A percentile compares a stretch with the other conserved stretches of the same genome.
phyloP scores from a whole-genome alignment of 2,888 invertebrate species.

The Agonopterix arenella region DNA sequence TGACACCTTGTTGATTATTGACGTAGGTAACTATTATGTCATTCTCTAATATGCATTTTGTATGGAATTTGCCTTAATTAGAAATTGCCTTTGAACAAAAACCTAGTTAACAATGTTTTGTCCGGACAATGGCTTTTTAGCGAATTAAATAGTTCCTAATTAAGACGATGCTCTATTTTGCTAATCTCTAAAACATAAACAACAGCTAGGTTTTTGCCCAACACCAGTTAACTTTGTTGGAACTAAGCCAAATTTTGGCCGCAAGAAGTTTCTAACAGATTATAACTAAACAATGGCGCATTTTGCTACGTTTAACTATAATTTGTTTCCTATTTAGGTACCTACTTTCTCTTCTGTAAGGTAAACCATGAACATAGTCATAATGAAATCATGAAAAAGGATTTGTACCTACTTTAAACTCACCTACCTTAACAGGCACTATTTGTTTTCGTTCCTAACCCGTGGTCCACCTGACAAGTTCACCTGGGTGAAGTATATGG shows the following conservation, averaged over 20 bases:
- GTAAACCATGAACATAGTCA: too few relatives aligned
- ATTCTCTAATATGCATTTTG: too few relatives aligned
- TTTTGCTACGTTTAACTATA: neutral
- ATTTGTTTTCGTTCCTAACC: too few relatives aligned
- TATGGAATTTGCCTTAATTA: neutral
- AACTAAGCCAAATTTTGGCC: conserved; percentile 26
- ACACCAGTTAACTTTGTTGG: conserved; percentile 24
- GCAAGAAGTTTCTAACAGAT: conserved; percentile 22
- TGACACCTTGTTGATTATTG: too few relatives aligned
- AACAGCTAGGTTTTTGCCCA: conserved; percentile 28
- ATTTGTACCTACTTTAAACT: too few relatives aligned
- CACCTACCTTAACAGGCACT: too few relatives aligned
- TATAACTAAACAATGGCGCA: conserved; percentile 27
- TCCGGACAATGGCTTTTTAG: neutral
- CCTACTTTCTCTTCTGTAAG: too few relatives aligned
- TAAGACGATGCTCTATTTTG: neutral
- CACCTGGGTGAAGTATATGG: too few relatives aligned
- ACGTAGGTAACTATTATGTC: too few relatives aligned
- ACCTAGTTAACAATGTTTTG: neutral
- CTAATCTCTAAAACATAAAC: conserved; percentile 17
- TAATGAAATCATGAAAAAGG: too few relatives aligned
- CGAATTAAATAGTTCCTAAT: neutral
- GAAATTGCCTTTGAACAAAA: neutral
- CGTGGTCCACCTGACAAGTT: too few relatives aligned
- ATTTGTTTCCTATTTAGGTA: too few relatives aligned